Conservation (phyloP, 1,140 invertebrate genomes). For the Lepidurus apus region DNA sequence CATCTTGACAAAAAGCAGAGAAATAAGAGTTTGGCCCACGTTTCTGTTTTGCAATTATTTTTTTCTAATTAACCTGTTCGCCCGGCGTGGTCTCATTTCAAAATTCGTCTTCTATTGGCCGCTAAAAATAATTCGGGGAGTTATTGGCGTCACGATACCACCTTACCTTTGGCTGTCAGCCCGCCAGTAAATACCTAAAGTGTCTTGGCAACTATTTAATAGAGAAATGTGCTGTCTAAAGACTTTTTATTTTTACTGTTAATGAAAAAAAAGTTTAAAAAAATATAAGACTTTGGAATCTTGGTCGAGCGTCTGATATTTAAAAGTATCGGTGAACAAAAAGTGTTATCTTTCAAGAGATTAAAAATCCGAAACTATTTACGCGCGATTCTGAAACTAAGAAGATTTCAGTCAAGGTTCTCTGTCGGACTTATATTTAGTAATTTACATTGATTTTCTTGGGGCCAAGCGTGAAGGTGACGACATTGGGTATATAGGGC, state of each 20-base stretch:
- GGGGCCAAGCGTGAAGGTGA: too few species aligned
- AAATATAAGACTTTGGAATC: background rate
- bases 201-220: background rate
- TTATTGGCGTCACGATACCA: background rate
- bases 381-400: too few species aligned
- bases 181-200: background rate
- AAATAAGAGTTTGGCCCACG: background rate
- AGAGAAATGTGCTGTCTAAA: background rate
- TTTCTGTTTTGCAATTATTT: background rate
- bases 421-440: too few species aligned
- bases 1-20: background rate
- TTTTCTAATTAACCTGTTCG: background rate
- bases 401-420: too few species aligned
- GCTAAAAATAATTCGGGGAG: background rate
- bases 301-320: too few species aligned
- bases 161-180: background rate
- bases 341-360: too few species aligned
- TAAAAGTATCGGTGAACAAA: too few species aligned
- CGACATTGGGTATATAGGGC: background rate
- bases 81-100: background rate
- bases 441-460: too few species aligned
- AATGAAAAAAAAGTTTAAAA: too few species aligned
- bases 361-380: too few species aligned
- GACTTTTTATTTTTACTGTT: background rate
- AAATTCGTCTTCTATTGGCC: background rate